Conservation (phyloP, 2,113 vertebrate genomes). For the Gallinago undulata region DNA sequence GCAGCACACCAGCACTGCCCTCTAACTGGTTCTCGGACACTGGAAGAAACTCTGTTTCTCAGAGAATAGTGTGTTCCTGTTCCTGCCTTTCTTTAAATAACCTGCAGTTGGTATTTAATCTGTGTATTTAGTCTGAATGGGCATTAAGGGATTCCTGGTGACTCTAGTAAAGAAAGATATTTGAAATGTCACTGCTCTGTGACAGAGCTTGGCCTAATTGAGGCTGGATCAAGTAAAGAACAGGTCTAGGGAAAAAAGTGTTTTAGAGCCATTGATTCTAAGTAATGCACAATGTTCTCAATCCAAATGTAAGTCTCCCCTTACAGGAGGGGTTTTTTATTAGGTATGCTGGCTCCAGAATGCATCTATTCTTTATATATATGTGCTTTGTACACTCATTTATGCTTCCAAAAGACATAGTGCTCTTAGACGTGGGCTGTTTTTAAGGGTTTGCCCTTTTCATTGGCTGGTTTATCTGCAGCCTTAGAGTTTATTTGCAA, state of each 20-base stretch:
- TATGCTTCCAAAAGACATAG: neutral
- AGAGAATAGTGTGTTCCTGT: neutral
- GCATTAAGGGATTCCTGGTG: neutral
- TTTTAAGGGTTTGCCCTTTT: neutral
- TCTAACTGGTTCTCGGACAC: neutral
- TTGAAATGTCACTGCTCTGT: constrained; percentile 1
- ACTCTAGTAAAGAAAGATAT: neutral
- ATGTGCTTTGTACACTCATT: neutral
- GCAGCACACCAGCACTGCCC: rapidly evolving
- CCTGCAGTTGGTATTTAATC: neutral
- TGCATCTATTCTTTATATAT: neutral
- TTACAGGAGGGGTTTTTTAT: neutral
- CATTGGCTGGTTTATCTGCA: neutral
- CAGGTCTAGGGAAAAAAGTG: neutral
- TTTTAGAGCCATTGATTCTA: neutral
- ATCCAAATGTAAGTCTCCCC: neutral
- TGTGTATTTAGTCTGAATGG: neutral
- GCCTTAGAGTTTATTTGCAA: neutral
- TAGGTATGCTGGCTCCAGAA: neutral
- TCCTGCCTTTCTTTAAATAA: constrained; percentile 8
- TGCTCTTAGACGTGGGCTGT: neutral
- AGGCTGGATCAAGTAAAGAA: neutral
- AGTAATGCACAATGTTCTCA: neutral
- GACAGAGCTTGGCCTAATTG: neutral
- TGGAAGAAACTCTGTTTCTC: neutral